phyloP scores from a whole-genome alignment of 2,113 vertebrate genomes.

The Gavialis gangeticus region DNA sequence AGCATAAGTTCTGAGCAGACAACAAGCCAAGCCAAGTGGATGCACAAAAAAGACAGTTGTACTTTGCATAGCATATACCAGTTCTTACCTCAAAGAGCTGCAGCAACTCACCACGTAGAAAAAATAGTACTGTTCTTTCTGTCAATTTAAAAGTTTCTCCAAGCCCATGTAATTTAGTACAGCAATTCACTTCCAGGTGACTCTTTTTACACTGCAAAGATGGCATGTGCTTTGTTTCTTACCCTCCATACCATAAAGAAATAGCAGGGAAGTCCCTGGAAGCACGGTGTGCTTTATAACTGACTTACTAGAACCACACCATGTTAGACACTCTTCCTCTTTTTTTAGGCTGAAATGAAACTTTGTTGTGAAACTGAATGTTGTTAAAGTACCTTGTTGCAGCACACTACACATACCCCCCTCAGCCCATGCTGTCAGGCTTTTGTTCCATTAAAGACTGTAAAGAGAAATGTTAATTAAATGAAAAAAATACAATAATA shows the following conservation, averaged over 20 bases:
- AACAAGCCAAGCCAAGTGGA: background rate
- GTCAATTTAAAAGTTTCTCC: slow-evolving; percentile 16
- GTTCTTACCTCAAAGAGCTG: slow-evolving; percentile 76
- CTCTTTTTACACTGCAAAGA: slow-evolving; percentile 61
- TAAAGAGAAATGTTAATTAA: background rate
- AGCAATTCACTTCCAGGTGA: background rate
- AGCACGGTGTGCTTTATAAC: slow-evolving; percentile 65
- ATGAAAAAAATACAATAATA: background rate
- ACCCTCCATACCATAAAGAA: slow-evolving; percentile 43
- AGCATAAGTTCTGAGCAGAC: background rate
- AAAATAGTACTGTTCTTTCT: slow-evolving; percentile 31
- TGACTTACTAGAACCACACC: slow-evolving; percentile 59
- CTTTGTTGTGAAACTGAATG: slow-evolving; percentile 70
- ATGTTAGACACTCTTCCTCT: slow-evolving; percentile 74
- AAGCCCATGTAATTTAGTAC: background rate
- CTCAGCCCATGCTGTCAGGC: background rate
- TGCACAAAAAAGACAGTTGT: background rate
- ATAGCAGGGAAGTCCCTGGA: slow-evolving; percentile 77
- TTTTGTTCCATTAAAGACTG: background rate
- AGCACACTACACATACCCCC: slow-evolving; percentile 6
- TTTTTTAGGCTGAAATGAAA: slow-evolving; percentile 79
- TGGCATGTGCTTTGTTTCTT: slow-evolving; percentile 53
- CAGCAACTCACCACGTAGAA: slow-evolving; percentile 3
- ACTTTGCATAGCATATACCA: background rate
- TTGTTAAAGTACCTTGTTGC: slow-evolving; percentile 69